Base-by-base conservation (phyloP, 2,888 invertebrate genomes). In the Sarcophaga caerulescens region DNA sequence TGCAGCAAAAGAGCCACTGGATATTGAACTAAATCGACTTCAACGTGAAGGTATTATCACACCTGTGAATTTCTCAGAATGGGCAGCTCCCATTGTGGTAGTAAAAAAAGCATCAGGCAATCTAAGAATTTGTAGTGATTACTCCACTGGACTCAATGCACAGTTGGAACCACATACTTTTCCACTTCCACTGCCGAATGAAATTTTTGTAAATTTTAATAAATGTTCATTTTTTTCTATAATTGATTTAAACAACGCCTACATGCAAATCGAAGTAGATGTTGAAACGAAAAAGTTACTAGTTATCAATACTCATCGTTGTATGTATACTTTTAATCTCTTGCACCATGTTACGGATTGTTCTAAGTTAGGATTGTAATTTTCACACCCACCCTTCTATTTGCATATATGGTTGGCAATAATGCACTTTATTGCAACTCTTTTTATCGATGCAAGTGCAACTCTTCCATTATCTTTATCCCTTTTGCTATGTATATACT, bases 51-150 rank as follows among this genome's bases (percentile, higher is more conserved):
- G 85, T 17, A 83, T 88, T 10, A 87, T 89, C 25, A 59, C 76
- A 44, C 85, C 84, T 23, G 77, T 88, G 11, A 85, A 87, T 75
- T 88, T 62, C 52, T 89, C 87, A 8, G 83, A 88, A 63, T 88
- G 88, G 87, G 84, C 88, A 14, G 87, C 89, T 47, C 88, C 88
- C 8, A 87, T 89, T 44, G 87, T 88, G 11, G 85, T 3, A 88
- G 87, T n/a, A n/a, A n/a, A n/a, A n/a, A n/a, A n/a, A n/a, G n/a
- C n/a, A n/a, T n/a, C n/a, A n/a, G n/a, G n/a, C 4, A 65, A 68
- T 2, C 68, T 89, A 11, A 65, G 88, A 11, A 85, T 89, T 21
- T 89, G 89, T 74, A 88, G 84, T 60, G 88, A 88, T 69, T 88
- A 84, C 75, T 88, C 88, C 8, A 88, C 88, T 10, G 88, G 89